Evolutionary conservation across 2,113 vertebrate genomes (phyloP).

Genomic region (Oreochromis spilurus): DNA sequence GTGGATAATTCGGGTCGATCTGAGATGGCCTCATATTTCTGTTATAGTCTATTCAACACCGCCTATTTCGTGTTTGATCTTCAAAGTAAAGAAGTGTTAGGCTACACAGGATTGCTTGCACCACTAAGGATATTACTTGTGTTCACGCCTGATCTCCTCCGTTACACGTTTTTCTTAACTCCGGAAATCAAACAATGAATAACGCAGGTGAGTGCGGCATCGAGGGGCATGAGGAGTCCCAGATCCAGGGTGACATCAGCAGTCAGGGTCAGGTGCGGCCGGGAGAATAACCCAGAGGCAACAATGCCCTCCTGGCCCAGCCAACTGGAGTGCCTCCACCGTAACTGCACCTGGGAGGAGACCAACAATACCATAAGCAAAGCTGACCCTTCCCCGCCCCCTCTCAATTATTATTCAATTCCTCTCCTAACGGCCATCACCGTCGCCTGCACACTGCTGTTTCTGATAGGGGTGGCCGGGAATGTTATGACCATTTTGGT

Average conservation of each 20-base stretch:
- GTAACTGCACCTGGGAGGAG: constrained; percentile 72
- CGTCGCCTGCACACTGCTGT: constrained; percentile 82
- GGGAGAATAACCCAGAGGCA: constrained; percentile 32
- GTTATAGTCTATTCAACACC: background rate
- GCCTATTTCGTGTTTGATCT: background rate
- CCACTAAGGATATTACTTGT: background rate
- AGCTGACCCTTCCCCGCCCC: constrained; percentile 31
- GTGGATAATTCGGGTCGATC: background rate
- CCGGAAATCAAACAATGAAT: background rate
- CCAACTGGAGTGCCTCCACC: constrained; percentile 60
- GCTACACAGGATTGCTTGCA: background rate
- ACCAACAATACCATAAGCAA: constrained; percentile 35
- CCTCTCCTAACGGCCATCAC: constrained; percentile 86
- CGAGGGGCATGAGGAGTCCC: constrained; percentile 20
- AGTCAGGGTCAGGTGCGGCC: constrained; percentile 29
- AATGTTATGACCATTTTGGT: constrained; percentile 93
- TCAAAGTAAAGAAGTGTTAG: background rate
- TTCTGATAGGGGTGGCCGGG: constrained; percentile 82
- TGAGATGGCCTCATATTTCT: background rate
- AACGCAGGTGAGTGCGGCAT: constrained; percentile 11
- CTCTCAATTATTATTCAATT: constrained; percentile 79
- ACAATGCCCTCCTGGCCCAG: constrained; percentile 79
- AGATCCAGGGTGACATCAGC: constrained; percentile 4
- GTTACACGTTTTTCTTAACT: background rate
- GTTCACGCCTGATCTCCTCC: constrained; percentile 15